Conservation (phyloP, 2,888 invertebrate genomes). For the Parasteatoda lunata region DNA sequence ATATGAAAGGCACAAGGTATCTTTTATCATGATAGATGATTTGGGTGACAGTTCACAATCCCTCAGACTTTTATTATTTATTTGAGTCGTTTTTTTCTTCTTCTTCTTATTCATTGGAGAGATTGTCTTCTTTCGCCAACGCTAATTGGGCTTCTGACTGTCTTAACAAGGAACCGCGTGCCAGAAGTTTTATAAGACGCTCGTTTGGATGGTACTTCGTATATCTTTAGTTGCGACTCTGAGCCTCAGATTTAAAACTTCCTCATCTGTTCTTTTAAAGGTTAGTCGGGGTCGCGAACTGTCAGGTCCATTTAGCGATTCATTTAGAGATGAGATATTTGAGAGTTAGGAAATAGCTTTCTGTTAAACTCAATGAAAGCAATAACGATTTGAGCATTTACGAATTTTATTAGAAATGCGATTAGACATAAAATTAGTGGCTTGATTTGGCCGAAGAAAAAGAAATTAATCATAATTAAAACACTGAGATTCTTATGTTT, state of each 20-base stretch:
- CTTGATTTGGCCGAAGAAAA: too few relatives aligned
- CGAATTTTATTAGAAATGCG: too few relatives aligned
- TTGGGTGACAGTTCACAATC: background rate
- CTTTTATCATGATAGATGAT: background rate
- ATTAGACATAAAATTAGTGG: too few relatives aligned
- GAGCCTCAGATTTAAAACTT: background rate
- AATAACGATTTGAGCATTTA: too few relatives aligned
- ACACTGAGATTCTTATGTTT: too few relatives aligned
- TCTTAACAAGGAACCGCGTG: conserved; percentile 15
- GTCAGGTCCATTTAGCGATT: background rate
- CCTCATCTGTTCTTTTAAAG: background rate
- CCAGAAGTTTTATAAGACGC: conserved; percentile 12
- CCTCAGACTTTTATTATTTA: background rate
- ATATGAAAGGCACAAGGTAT: background rate
- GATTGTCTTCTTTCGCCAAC: conserved; percentile 42
- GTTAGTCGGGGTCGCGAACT: background rate
- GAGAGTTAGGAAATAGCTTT: too few relatives aligned
- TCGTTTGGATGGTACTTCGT: conserved; percentile 11
- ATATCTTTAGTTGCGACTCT: background rate
- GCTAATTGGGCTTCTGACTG: conserved; percentile 40
- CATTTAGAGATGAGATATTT: background rate
- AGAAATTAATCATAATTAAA: too few relatives aligned
- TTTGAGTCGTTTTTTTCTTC: background rate
- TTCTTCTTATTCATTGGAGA: background rate
- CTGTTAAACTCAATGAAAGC: too few relatives aligned